Conservation (phyloP, 2,113 vertebrate genomes). For the Sinocyclocheilus anshuiensis region DNA sequence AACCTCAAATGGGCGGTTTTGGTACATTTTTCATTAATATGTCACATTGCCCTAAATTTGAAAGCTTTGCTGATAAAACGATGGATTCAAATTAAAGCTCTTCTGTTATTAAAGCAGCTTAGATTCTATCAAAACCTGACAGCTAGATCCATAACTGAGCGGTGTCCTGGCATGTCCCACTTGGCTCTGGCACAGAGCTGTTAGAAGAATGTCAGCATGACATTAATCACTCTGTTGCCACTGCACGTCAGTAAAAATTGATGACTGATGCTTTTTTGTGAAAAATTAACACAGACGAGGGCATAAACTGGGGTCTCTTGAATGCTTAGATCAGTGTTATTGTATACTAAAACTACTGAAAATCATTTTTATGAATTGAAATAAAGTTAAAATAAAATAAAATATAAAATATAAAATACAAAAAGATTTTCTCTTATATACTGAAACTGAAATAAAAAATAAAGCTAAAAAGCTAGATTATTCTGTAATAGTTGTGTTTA, state of each 20-base stretch:
- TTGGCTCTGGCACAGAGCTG: constrained; percentile 37
- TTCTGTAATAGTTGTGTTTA: too few relatives aligned
- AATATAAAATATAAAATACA: background rate
- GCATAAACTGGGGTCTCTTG: background rate
- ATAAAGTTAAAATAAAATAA: background rate
- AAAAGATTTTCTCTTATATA: too few relatives aligned
- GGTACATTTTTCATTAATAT: background rate
- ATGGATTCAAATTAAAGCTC: constrained; percentile 32
- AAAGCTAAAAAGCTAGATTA: too few relatives aligned
- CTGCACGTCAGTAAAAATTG: background rate
- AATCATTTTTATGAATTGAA: background rate
- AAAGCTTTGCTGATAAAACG: constrained; percentile 44
- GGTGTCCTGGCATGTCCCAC: constrained; percentile 46
- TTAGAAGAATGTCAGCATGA: constrained; percentile 45
- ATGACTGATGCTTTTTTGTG: background rate
- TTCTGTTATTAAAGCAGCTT: constrained; percentile 23
- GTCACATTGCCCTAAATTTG: constrained; percentile 14
- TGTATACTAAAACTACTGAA: background rate
- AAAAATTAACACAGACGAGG: background rate
- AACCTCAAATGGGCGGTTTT: background rate
- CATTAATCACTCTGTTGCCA: constrained; percentile 49
- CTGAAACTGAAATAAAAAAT: too few relatives aligned
- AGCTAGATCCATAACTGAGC: constrained; percentile 36
- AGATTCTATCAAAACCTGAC: constrained; percentile 38
- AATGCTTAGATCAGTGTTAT: background rate